Evolutionary conservation across 2,888 invertebrate species (phyloP).

Genomic region (Perizoma flavofasciatum): DNA sequence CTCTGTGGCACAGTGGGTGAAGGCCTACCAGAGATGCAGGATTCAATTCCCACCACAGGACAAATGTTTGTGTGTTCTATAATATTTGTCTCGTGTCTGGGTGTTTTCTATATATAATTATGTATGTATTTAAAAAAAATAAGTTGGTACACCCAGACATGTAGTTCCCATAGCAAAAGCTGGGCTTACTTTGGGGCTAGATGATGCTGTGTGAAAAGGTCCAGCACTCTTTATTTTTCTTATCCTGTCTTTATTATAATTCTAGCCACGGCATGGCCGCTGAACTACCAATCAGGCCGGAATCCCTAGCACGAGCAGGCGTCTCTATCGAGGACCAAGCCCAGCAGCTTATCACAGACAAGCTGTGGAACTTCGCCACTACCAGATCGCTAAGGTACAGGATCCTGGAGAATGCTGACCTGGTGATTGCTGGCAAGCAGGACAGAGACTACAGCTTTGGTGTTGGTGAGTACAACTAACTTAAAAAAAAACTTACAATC

Average conservation of each 20-base stretch:
- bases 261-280: slow-evolving; percentile 73
- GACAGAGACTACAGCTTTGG: slow-evolving; percentile 87
- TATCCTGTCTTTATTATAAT: slow-evolving; percentile 21
- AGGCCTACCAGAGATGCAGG: no score
- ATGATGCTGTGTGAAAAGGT: not conserved
- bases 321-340: slow-evolving; percentile 86
- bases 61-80: no score
- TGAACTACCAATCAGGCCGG: slow-evolving; percentile 79
- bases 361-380: slow-evolving; percentile 89
- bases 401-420: slow-evolving; percentile 90
- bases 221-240: no score
- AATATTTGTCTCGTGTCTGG: no score
- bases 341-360: slow-evolving; percentile 87
- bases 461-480: slow-evolving; percentile 72
- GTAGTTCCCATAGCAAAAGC: no score
- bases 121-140: no score
- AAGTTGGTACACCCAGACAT: no score
- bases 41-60: no score
- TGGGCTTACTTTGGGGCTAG: no score
- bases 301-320: slow-evolving; percentile 81
- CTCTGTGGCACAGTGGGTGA: no score
- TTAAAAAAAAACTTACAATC: no score
- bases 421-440: slow-evolving; percentile 88
- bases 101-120: no score
- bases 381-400: slow-evolving; percentile 91